Percentiles rank a stretch among this genome's conserved stretches.
Evolutionary conservation across 2,113 vertebrate genomes (phyloP).

Genomic region (Amblyornis subalaris): DNA sequence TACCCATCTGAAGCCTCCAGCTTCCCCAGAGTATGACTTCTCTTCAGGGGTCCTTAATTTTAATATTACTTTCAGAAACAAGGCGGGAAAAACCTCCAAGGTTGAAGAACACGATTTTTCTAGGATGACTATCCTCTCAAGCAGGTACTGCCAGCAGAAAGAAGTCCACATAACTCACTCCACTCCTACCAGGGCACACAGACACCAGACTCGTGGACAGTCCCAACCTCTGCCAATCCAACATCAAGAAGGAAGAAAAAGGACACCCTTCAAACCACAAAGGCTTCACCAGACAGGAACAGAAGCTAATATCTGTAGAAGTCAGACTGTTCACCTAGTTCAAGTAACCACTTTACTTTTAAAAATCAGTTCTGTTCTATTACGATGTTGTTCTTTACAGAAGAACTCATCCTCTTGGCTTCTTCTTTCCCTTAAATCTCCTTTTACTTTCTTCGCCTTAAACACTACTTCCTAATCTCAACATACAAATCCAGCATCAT

Average conservation of each 20-base stretch:
- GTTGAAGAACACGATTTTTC: not conserved
- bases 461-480: not conserved
- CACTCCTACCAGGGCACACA: not conserved
- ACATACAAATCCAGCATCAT: not conserved
- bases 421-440: not conserved
- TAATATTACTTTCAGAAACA: not conserved
- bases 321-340: not conserved
- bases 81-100: not conserved
- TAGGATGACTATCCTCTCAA: not conserved
- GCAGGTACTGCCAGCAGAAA: not conserved
- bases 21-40: not conserved
- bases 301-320: not conserved
- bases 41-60: not conserved
- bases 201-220: not conserved
- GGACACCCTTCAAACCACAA: not conserved
- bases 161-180: not conserved
- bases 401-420: not conserved
- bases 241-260: rapidly evolving
- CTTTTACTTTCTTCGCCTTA: not conserved
- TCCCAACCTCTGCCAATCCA: not conserved
- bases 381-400: not conserved
- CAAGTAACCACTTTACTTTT: not conserved
- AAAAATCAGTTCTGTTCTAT: not conserved
- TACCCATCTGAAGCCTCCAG: not conserved
- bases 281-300: not conserved